A percentile compares a stretch with the other conserved stretches of the same genome.
These are phyloP conservation scores for Venturia canescens DNA, from an alignment of 1,140 invertebrate species.

Conservation along the genomic window DNA sequence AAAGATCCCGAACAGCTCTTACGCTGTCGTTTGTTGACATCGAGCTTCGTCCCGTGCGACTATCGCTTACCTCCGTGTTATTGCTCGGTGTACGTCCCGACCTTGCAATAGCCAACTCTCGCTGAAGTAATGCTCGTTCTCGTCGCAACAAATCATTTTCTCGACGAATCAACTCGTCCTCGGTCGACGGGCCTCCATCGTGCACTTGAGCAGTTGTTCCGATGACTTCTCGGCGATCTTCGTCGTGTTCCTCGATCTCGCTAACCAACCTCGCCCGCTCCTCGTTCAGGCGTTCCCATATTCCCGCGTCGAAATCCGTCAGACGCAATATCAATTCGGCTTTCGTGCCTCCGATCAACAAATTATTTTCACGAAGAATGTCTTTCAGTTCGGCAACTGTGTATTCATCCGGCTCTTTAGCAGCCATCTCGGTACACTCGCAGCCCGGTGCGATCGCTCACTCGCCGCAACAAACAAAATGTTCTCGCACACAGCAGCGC, in stretches of 20 bases:
- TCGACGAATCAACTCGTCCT: constrained; percentile 24
- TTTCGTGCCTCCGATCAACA: constrained; percentile 22
- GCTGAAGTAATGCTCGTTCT: constrained; percentile 37
- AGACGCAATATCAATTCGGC: constrained; percentile 30
- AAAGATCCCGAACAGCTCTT: constrained; percentile 1
- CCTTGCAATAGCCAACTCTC: constrained; percentile 18
- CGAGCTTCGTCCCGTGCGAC: not conserved
- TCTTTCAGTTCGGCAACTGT: constrained; percentile 42
- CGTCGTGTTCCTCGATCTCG: not conserved
- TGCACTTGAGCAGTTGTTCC: not conserved
- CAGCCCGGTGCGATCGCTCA: not conserved
- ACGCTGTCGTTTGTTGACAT: not conserved
- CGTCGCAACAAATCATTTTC: constrained; percentile 32
- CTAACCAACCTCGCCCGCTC: not conserved
- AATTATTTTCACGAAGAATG: constrained; percentile 18
- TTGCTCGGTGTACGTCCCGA: not conserved
- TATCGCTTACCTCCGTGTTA: not conserved
- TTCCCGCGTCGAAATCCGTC: not conserved
- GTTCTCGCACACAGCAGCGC: constrained; percentile 23
- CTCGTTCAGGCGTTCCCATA: constrained; percentile 18
- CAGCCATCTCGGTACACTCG: constrained; percentile 28
- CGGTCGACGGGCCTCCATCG: not conserved
- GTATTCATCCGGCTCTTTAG: constrained; percentile 20
- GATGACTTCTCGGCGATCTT: not conserved
- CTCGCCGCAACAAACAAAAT: not conserved